phyloP scores from a whole-genome alignment of 2,888 invertebrate genomes.

The Cybosia mesomella region DNA sequence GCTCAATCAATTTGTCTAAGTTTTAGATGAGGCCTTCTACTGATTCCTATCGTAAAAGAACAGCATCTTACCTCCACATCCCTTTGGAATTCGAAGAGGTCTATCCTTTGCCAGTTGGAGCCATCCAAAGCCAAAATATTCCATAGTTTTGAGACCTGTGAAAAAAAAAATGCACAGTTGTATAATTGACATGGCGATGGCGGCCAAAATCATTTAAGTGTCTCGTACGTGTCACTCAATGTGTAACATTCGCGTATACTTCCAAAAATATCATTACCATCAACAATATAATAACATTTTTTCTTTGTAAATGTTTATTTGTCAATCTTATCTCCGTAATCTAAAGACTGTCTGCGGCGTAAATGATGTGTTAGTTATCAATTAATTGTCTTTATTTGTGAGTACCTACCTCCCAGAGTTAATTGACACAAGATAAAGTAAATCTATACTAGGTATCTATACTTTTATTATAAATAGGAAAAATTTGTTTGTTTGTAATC shows the following conservation, averaged over 20 bases:
- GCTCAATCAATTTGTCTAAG: no score
- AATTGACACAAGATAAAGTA: not conserved
- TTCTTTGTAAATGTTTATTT: not conserved
- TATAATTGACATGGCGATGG: no score
- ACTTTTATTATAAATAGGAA: no score
- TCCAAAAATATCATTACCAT: no score
- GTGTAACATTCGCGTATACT: no score
- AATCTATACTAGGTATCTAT: not conserved
- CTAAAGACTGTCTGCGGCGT: not conserved
- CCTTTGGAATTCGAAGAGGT: constrained; percentile 99
- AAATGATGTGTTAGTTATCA: not conserved
- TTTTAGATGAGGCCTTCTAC: no score
- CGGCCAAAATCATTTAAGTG: no score
- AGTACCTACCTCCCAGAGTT: not conserved
- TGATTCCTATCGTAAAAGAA: not conserved
- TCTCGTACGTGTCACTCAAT: no score
- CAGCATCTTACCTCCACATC: constrained; percentile 95
- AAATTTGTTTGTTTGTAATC: no score
- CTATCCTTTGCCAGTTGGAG: constrained; percentile 99
- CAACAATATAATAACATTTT: not conserved
- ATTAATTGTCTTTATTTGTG: not conserved
- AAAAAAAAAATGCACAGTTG: not conserved
- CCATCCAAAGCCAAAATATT: constrained; percentile 99
- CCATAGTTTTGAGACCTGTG: constrained; percentile 94
- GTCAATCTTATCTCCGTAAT: not conserved